Evolutionary conservation across 1,140 invertebrate genomes (phyloP).

Genomic region (Saccostrea glomerata): DNA sequence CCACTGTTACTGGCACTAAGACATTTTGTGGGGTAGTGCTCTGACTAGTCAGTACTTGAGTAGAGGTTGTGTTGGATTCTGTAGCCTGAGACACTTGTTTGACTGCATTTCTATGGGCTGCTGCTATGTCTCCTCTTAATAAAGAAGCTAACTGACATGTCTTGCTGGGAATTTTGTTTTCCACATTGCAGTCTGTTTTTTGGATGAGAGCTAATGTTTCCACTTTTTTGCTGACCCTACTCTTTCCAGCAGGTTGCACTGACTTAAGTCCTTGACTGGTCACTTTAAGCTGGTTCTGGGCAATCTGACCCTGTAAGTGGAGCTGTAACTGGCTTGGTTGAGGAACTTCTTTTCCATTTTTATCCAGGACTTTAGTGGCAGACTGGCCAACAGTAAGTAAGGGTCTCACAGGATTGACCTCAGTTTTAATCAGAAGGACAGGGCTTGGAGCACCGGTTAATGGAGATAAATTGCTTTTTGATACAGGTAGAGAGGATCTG

Average conservation of each 20-base stretch:
- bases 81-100: background rate
- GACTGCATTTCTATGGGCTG: conserved; percentile 15
- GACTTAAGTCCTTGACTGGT: conserved; percentile 64
- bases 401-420: conserved; percentile 8
- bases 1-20: background rate
- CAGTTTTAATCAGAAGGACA: conserved; percentile 39
- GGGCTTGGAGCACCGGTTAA: background rate
- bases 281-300: conserved; percentile 61
- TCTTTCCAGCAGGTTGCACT: background rate
- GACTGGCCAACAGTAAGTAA: background rate
- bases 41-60: conserved; percentile 9
- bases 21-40: background rate
- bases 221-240: background rate
- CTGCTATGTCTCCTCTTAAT: conserved; percentile 34
- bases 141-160: conserved; percentile 39
- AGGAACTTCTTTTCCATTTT: conserved; percentile 4
- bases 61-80: background rate
- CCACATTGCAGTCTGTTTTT: conserved; percentile 18
- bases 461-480: conserved; percentile 9
- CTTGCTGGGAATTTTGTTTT: conserved; percentile 33
- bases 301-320: conserved; percentile 24
- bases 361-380: background rate
- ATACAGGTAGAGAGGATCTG: background rate
- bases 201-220: conserved; percentile 8
- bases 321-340: conserved; percentile 34